Percentiles rank a stretch among this genome's conserved stretches.
These are phyloP conservation scores for Dolichotis patagonum DNA, from an alignment of 2,113 vertebrate species.

Conservation along the genomic window DNA sequence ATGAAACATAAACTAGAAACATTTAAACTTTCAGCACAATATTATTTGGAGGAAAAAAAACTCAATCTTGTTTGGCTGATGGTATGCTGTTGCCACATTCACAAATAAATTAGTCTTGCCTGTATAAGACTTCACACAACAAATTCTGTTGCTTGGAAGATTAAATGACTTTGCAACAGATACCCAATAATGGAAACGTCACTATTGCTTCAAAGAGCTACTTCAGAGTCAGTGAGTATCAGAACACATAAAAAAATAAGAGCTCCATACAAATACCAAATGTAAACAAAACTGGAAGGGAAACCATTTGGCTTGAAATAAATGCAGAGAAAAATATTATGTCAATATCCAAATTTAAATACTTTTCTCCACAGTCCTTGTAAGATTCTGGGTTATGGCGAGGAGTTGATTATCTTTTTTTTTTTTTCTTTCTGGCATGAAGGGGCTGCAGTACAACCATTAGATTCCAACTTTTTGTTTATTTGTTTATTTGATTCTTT, in stretches of 20 bases:
- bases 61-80: constrained; percentile 73
- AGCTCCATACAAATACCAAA: constrained; percentile 64
- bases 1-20: constrained; percentile 71
- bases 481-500: background rate
- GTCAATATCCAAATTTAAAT: constrained; percentile 62
- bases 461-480: constrained; percentile 25
- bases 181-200: constrained; percentile 77
- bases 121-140: constrained; percentile 72
- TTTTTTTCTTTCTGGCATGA: background rate
- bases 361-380: background rate
- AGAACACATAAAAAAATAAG: constrained; percentile 65
- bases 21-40: constrained; percentile 75
- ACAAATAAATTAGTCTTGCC: constrained; percentile 78
- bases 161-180: constrained; percentile 80
- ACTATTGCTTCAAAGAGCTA: constrained; percentile 73
- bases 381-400: constrained; percentile 34
- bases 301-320: constrained; percentile 60
- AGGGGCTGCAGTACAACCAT: background rate
- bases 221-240: constrained; percentile 77
- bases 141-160: constrained; percentile 73
- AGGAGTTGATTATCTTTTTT: constrained; percentile 47
- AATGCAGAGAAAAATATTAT: constrained; percentile 59
- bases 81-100: constrained; percentile 66
- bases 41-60: constrained; percentile 72
- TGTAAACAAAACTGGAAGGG: constrained; percentile 68